Conservation (phyloP, 2,888 invertebrate genomes). For the Adelognathus sp. region DNA sequence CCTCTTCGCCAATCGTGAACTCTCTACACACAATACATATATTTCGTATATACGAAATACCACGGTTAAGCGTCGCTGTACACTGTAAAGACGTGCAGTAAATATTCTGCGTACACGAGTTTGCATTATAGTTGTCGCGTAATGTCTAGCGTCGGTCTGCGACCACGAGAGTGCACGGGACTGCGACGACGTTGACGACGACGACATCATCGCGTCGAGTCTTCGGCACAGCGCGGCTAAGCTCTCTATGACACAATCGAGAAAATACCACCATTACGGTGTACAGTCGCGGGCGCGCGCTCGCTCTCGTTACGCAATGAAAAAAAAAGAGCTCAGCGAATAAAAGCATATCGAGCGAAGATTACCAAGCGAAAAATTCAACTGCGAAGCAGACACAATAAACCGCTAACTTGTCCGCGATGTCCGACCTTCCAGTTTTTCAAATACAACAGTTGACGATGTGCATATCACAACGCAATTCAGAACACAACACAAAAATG, state of each 20-base stretch:
- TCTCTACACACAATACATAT: not conserved
- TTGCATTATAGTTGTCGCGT: constrained; percentile 45
- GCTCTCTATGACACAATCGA: constrained; percentile 76
- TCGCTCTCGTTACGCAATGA: constrained; percentile 59
- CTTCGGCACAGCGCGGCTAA: constrained; percentile 48
- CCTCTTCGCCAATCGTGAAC: not conserved
- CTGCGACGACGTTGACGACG: constrained; percentile 62
- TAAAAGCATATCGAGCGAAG: too few species aligned
- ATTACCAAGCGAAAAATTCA: too few species aligned
- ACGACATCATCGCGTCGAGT: constrained; percentile 64
- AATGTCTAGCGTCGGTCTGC: constrained; percentile 65
- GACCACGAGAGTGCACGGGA: constrained; percentile 56
- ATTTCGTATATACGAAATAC: not conserved
- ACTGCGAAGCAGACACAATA: too few species aligned
- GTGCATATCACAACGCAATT: too few species aligned
- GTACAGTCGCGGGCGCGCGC: constrained; percentile 43
- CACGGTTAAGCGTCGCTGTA: too few species aligned
- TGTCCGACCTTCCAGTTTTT: too few species aligned
- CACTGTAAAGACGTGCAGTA: too few species aligned
- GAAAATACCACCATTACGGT: constrained; percentile 76
- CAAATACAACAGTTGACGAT: too few species aligned
- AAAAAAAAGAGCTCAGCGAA: constrained; percentile 45
- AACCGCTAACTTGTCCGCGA: too few species aligned
- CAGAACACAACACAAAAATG: too few species aligned
- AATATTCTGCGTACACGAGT: too few species aligned